A percentile compares a stretch with the other conserved stretches of the same genome.
phyloP scores from a whole-genome alignment of 1,140 invertebrate genomes.

The Trichogramma pretiosum region DNA sequence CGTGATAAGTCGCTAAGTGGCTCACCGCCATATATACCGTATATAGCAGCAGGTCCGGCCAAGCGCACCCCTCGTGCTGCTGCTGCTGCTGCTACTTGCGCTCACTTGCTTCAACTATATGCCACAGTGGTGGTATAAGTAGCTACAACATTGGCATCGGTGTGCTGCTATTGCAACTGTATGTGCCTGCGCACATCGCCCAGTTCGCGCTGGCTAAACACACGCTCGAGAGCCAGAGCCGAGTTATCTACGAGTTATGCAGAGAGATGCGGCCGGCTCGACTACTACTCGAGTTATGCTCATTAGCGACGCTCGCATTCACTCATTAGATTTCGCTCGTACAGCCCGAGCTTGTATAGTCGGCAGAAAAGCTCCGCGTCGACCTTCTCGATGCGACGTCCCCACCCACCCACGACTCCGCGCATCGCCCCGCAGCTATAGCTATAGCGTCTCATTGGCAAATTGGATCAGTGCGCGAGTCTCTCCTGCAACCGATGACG shows the following conservation, averaged over 20 bases:
- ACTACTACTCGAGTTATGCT: slow-evolving; percentile 45
- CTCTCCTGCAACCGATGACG: too few species aligned
- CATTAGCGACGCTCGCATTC: slow-evolving; percentile 45
- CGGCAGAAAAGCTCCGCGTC: too few species aligned
- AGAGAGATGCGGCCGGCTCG: too few species aligned
- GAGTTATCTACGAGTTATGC: too few species aligned
- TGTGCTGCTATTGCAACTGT: too few species aligned
- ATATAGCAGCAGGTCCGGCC: slow-evolving; percentile 36
- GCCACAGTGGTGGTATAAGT: too few species aligned
- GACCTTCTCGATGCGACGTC: slow-evolving; percentile 9
- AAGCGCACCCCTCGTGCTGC: slow-evolving; percentile 18
- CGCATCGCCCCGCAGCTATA: slow-evolving; percentile 7
- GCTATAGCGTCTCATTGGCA: slow-evolving; percentile 31
- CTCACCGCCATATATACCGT: too few species aligned
- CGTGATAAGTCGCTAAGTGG: slow-evolving; percentile 49
- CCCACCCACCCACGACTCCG: slow-evolving; percentile 5
- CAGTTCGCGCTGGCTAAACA: too few species aligned
- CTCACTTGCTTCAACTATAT: slow-evolving; percentile 30
- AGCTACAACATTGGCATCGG: too few species aligned
- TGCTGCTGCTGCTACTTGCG: slow-evolving; percentile 18
- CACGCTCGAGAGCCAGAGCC: too few species aligned
- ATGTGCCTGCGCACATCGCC: too few species aligned
- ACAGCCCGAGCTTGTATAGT: too few species aligned
- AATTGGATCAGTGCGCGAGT: slow-evolving; percentile 45
- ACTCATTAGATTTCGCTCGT: slow-evolving; percentile 44